These are phyloP conservation scores for Seladonia tumulorum DNA, from an alignment of 2,888 invertebrate species.

Conservation along the genomic window DNA sequence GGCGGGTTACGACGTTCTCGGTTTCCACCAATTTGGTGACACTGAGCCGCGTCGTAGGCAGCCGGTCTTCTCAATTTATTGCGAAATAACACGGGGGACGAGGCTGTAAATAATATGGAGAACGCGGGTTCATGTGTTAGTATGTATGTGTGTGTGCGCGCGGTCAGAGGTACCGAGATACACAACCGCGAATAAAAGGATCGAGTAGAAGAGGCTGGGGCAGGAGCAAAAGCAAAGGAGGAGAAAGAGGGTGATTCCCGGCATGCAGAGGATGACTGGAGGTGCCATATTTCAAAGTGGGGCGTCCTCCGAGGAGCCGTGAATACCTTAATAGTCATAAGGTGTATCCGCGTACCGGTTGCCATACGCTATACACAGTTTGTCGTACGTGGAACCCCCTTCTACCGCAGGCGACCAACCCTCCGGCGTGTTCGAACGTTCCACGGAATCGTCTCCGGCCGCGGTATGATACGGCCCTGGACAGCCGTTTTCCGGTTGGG, in stretches of 20 bases:
- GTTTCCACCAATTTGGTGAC: conserved; percentile 75
- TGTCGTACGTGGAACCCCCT: neutral
- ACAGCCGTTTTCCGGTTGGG: conserved; percentile 55
- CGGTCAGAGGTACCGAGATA: conserved; percentile 48
- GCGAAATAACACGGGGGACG: conserved; percentile 66
- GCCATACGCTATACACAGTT: conserved; percentile 39
- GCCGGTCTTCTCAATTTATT: conserved; percentile 61
- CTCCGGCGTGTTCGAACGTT: conserved; percentile 61
- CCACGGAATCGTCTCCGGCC: conserved; percentile 17
- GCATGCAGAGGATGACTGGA: conserved; percentile 65
- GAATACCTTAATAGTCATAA: conserved; percentile 83
- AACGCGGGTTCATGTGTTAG: conserved; percentile 49
- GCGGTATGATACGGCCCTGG: conserved; percentile 62
- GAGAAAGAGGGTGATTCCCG: conserved; percentile 40
- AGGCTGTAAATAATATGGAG: conserved; percentile 79
- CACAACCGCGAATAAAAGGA: conserved; percentile 52
- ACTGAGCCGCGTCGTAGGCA: conserved; percentile 47
- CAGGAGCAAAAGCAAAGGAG: conserved; percentile 38
- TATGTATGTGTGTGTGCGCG: neutral
- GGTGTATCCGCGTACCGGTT: conserved; percentile 68
- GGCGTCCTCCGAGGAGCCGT: conserved; percentile 80
- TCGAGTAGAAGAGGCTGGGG: conserved; percentile 38
- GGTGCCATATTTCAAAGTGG: conserved; percentile 81
- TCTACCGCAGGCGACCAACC: neutral
- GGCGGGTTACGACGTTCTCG: conserved; percentile 67